Base-by-base conservation (phyloP, 2,888 invertebrate genomes). In the Dryococelus australis region DNA sequence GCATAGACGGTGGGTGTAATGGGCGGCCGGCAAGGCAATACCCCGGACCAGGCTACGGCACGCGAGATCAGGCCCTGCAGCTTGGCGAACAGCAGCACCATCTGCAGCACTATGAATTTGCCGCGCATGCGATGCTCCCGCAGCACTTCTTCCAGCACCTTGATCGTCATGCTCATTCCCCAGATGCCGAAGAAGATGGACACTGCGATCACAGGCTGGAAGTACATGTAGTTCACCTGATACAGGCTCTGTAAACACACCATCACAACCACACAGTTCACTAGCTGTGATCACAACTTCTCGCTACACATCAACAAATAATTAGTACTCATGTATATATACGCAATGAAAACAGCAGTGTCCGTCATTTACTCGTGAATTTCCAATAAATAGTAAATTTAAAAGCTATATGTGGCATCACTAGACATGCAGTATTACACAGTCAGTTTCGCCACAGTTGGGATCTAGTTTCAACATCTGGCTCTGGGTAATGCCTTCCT, bases 131-230 rank as follows among this genome's bases (percentile, higher is more conserved):
- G 92, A 89, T 93, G 91, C 28, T 92, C 92, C 35, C 91, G 91
- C 16, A 93, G 90, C 0, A 92, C 90, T 87, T 93, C 91, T 90
- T 93, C 90, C 91, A 96, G 87, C 92, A 94, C 92, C 89, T 93
- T 93, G 35, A 95, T 94, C 8, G 94, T 93, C 94, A 96, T 95
- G 78, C 94, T 93, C 91, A 96, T 93, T 0, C 95, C 95, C 95
- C 96, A 96, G 84, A 96, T 93, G 24, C 95, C 96, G 43, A 95
- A 92, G 12, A 96, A 92, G 88, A 96, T 96, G 10, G 96, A 96
- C 3, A 93, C 92, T 5, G 94, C 93, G 79, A 95, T 93, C 83
- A 96, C 92, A 0, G 95, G 95, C 91, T 96, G 96, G 87, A 96
- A 92, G 91, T 94, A 96, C 90, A 94, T 91, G 91, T 95, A 94